Evolutionary conservation across 1,140 invertebrate genomes (phyloP).

Genomic region (Hycleus cichorii): DNA sequence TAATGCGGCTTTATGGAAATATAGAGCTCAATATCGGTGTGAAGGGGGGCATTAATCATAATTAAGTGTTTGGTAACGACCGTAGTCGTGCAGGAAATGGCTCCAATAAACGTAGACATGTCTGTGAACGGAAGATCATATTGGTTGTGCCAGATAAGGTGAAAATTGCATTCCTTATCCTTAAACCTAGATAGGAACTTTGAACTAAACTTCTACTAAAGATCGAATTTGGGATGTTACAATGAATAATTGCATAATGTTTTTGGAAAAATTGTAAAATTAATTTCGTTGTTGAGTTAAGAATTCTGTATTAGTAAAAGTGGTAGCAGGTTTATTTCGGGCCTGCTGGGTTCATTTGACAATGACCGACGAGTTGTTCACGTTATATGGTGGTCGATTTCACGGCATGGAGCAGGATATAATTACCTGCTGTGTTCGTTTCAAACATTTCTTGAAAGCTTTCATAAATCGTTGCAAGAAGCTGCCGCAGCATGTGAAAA

Average conservation of each 20-base stretch:
- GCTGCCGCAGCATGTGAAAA: constrained; percentile 11
- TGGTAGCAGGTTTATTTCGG: constrained; percentile 11
- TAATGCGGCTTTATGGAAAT: constrained; percentile 32
- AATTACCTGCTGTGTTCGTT: constrained; percentile 16
- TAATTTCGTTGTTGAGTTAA: constrained; percentile 9
- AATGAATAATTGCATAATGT: too few species aligned
- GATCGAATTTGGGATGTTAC: too few species aligned
- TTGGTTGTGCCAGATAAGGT: constrained; percentile 29
- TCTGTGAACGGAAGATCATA: constrained; percentile 29
- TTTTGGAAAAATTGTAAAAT: background rate
- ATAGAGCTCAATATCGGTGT: constrained; percentile 27
- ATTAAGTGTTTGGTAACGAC: constrained; percentile 32
- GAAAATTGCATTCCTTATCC: constrained; percentile 33
- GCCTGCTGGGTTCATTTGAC: constrained; percentile 10
- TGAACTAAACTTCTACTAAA: background rate
- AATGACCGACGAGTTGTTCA: constrained; percentile 10
- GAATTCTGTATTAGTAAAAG: constrained; percentile 7
- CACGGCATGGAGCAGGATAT: constrained; percentile 13
- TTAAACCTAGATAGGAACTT: constrained; percentile 15
- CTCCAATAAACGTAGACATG: constrained; percentile 29
- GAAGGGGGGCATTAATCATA: constrained; percentile 30
- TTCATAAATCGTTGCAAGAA: constrained; percentile 11
- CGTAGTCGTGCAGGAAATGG: constrained; percentile 27
- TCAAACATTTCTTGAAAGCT: constrained; percentile 13
- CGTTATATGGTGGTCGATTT: constrained; percentile 15